phyloP scores from a whole-genome alignment of 2,113 vertebrate species.

The Talpa occidentalis region DNA sequence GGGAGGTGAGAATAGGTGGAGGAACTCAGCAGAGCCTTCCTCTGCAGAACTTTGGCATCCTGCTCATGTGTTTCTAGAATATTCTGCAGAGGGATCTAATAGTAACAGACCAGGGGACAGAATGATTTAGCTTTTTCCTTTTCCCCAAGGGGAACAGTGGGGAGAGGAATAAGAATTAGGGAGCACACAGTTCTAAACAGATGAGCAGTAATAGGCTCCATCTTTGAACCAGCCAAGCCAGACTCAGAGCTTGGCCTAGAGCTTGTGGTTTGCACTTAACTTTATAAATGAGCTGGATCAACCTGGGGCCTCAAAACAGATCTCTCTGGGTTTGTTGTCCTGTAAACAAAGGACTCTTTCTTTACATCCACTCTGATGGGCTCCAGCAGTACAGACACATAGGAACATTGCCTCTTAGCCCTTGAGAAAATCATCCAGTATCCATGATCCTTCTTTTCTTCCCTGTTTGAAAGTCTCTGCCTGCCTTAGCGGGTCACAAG shows the following conservation, averaged over 20 bases:
- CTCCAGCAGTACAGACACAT: neutral
- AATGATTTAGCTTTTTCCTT: neutral
- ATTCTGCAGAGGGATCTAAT: neutral
- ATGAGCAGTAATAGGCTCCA: neutral
- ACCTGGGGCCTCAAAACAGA: neutral
- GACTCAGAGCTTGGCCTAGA: accelerated
- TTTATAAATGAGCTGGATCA: neutral
- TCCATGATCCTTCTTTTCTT: neutral
- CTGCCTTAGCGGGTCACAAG: neutral
- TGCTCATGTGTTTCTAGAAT: neutral
- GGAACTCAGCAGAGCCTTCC: neutral
- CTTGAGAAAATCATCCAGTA: neutral
- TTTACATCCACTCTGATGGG: neutral
- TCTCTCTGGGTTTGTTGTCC: neutral
- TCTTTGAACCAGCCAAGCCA: neutral
- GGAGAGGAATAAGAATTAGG: neutral
- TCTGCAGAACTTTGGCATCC: neutral
- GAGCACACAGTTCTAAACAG: neutral
- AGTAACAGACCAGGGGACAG: neutral
- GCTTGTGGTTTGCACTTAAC: neutral
- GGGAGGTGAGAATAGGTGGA: neutral
- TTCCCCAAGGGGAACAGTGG: neutral
- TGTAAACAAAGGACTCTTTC: neutral
- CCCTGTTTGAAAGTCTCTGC: neutral
- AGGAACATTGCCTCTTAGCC: neutral